A percentile compares a stretch with the other conserved stretches of the same genome.
Evolutionary conservation across 2,797 vertebrate genomes (phyloP).

Genomic region (Steatocranus sp.): DNA sequence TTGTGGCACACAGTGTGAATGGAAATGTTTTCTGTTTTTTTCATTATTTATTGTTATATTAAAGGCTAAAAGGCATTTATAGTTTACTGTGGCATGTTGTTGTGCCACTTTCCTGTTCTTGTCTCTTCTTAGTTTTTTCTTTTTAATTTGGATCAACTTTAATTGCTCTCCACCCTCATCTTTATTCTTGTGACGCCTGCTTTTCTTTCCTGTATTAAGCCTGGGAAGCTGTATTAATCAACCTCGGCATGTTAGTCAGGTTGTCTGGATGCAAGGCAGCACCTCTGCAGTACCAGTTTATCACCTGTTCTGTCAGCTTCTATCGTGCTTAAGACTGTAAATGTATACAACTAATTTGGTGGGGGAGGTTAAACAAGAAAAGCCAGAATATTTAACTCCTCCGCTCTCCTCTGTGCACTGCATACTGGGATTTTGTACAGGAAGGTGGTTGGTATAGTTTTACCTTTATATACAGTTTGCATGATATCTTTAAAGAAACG

Average conservation of each 20-base stretch:
- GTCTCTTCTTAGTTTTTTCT: not conserved
- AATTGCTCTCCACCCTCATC: constrained; percentile 6
- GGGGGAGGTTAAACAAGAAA: constrained; percentile 1
- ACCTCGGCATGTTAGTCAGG: constrained; percentile 35
- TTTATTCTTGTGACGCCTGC: constrained; percentile 41
- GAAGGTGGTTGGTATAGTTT: not conserved
- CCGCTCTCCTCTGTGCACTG: not conserved
- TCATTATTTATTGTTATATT: not conserved
- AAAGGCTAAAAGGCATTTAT: not conserved
- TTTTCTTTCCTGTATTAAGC: constrained; percentile 25
- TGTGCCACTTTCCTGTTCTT: not conserved
- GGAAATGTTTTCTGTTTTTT: not conserved
- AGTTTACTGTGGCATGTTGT: not conserved
- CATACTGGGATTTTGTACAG: not conserved
- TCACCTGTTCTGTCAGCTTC: constrained; percentile 39
- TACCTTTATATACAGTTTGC: not conserved
- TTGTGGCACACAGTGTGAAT: not conserved
- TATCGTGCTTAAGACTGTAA: constrained; percentile 17
- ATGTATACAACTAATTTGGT: constrained; percentile 26
- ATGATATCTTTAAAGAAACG: not conserved
- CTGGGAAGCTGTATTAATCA: constrained; percentile 34
- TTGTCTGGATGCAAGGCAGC: constrained; percentile 27
- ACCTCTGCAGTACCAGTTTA: constrained; percentile 26
- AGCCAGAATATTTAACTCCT: not conserved
- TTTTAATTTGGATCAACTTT: not conserved